phyloP scores from a whole-genome alignment of 2,113 vertebrate species.

The Euleptes europaea region DNA sequence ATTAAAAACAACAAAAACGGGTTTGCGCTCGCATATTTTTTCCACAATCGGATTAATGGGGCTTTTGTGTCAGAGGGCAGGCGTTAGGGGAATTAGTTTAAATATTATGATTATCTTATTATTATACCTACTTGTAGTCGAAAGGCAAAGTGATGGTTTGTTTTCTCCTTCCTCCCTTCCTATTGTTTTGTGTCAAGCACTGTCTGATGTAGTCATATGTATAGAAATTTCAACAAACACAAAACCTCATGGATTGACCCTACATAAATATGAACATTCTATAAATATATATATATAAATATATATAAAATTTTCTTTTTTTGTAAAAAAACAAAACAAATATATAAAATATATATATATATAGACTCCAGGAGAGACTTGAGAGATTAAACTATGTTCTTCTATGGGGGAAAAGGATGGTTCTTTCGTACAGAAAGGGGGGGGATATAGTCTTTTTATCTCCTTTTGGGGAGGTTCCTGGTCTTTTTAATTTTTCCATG shows the following conservation, averaged over 20 bases:
- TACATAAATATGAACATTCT: slow-evolving; percentile 16
- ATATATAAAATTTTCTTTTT: not conserved
- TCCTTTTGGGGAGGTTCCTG: slow-evolving; percentile 16
- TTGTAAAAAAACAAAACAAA: slow-evolving; percentile 16
- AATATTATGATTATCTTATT: slow-evolving; percentile 2
- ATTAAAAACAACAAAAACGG: slow-evolving; percentile 13
- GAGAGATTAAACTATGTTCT: slow-evolving; percentile 17
- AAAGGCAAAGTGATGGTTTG: slow-evolving; percentile 10
- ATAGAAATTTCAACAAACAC: slow-evolving; percentile 16
- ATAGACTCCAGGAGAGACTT: slow-evolving; percentile 1
- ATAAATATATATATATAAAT: slow-evolving; percentile 8
- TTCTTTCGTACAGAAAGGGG: slow-evolving; percentile 27
- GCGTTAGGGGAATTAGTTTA: not conserved
- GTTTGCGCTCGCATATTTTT: slow-evolving; percentile 7
- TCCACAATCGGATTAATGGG: slow-evolving; percentile 2
- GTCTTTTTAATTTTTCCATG: slow-evolving; percentile 11
- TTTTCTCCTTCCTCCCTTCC: not conserved
- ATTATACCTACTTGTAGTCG: slow-evolving; percentile 21
- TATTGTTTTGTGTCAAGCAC: slow-evolving; percentile 14
- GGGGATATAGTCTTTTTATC: not conserved
- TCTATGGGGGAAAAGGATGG: slow-evolving; percentile 12
- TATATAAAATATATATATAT: not conserved
- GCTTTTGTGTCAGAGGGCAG: slow-evolving; percentile 21
- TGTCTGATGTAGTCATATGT: slow-evolving; percentile 6
- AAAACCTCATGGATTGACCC: slow-evolving; percentile 31